phyloP scores from a whole-genome alignment of 2,797 vertebrate species.

The Notolepis coatsorum region DNA sequence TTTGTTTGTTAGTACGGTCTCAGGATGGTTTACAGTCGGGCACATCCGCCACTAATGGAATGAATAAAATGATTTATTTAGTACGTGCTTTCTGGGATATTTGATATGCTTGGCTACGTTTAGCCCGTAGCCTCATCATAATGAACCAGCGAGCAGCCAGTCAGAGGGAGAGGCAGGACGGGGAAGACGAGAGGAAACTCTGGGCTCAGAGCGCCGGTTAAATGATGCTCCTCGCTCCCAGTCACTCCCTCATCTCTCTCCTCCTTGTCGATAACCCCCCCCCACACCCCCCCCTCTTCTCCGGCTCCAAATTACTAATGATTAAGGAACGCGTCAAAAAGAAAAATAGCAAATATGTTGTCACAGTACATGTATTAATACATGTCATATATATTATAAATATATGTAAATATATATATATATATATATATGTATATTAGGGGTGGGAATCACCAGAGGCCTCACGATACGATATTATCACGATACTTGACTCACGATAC shows the following conservation, averaged over 20 bases:
- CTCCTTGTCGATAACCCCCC: conserved; percentile 81
- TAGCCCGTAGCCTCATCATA: conserved; percentile 84
- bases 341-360: conserved; percentile 4
- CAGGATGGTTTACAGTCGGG: conserved; percentile 76
- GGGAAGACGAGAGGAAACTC: conserved; percentile 72
- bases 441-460: no score
- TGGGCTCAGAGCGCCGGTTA: conserved; percentile 73
- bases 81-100: conserved; percentile 81
- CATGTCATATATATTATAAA: neutral
- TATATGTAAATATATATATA: no score
- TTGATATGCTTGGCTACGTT: conserved; percentile 85
- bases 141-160: conserved; percentile 83
- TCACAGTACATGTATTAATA: conserved; percentile 32
- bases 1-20: conserved; percentile 70
- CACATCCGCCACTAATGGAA: conserved; percentile 80
- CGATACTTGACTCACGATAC: no score
- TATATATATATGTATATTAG: no score
- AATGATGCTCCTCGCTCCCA: conserved; percentile 78
- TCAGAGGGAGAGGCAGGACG: conserved; percentile 73
- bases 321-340: conserved; percentile 18
- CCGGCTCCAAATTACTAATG: conserved; percentile 44
- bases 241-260: conserved; percentile 79
- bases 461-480: no score
- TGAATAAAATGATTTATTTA: conserved; percentile 87
- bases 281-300: conserved; percentile 59